Evolutionary conservation across 1,140 invertebrate genomes (phyloP), one percentile per base, ranked within the genome.

Genomic region (Sminthurinus signatus): DNA sequence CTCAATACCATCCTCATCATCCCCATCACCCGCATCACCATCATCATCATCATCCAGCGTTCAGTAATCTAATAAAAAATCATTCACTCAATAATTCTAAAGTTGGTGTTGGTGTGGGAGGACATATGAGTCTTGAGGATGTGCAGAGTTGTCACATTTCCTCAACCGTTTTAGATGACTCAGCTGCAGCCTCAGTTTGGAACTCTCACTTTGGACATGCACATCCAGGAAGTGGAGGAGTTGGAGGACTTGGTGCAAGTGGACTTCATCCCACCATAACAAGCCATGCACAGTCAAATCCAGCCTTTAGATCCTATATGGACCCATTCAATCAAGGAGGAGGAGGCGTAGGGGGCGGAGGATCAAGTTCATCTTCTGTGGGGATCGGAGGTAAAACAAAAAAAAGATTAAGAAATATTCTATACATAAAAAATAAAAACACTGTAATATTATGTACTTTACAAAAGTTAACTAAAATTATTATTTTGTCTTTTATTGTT

Each of bases 401-500:
- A n/a, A n/a, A n/a, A n/a, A n/a, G n/a, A n/a, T n/a, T n/a, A n/a
- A n/a, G n/a, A n/a, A n/a, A n/a, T n/a, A n/a, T n/a, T n/a, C n/a
- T n/a, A n/a, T n/a, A n/a, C n/a, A n/a, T n/a, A n/a, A n/a, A n/a
- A n/a, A n/a, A n/a, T n/a, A n/a, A n/a, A n/a, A n/a, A n/a, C n/a
- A n/a, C n/a, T n/a, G n/a, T n/a, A n/a, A n/a, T n/a, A n/a, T n/a
- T n/a, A n/a, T n/a, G n/a, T n/a, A n/a, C n/a, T n/a, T n/a, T n/a
- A n/a, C n/a, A n/a, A n/a, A n/a, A n/a, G n/a, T n/a, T 50, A 60
- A 28, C 61, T 36, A 44, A 61, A 58, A 21, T 44, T 57, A 29
- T 27, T 60, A 19, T 75, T 56, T 79, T 50, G 75, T 79, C 54
- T 76, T 76, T 75, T 79, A 58, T 80, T 78, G 73, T 68, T 62